phyloP scores from a whole-genome alignment of 2,113 vertebrate genomes.

The Galemys pyrenaicus region DNA sequence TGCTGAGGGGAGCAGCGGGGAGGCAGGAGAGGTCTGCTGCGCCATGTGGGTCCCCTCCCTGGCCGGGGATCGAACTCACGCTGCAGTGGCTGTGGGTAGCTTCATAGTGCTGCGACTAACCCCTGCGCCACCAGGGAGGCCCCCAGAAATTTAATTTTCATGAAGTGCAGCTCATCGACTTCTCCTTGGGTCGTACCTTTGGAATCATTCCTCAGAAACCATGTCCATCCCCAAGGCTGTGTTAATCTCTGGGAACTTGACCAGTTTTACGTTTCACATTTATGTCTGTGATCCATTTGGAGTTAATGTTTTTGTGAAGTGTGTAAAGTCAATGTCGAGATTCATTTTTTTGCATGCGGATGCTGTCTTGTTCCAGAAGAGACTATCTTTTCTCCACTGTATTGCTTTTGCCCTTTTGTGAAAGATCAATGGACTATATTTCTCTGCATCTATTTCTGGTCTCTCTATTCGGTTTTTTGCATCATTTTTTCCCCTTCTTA shows the following conservation, averaged over 20 bases:
- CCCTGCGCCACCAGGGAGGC: no score
- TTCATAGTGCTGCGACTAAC: no score
- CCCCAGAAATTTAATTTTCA: background rate
- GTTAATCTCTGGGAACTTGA: background rate
- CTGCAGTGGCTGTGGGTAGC: no score
- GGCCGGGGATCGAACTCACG: no score
- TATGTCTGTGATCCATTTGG: background rate
- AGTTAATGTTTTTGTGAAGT: background rate
- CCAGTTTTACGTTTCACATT: background rate
- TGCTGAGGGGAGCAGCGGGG: no score
- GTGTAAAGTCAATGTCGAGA: background rate
- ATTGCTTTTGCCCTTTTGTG: background rate
- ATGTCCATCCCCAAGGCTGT: background rate
- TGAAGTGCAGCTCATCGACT: background rate
- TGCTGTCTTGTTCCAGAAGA: background rate
- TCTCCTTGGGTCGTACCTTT: background rate
- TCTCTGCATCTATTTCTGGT: background rate
- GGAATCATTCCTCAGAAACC: background rate
- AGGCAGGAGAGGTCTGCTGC: no score
- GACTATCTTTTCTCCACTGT: background rate
- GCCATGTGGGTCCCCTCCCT: no score
- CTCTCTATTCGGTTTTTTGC: background rate
- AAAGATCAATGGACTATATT: background rate
- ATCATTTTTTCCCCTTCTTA: background rate
- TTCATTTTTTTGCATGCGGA: background rate